These are phyloP conservation scores for Orientallactaga bullata DNA, from an alignment of 2,113 vertebrate species.

Conservation along the genomic window DNA sequence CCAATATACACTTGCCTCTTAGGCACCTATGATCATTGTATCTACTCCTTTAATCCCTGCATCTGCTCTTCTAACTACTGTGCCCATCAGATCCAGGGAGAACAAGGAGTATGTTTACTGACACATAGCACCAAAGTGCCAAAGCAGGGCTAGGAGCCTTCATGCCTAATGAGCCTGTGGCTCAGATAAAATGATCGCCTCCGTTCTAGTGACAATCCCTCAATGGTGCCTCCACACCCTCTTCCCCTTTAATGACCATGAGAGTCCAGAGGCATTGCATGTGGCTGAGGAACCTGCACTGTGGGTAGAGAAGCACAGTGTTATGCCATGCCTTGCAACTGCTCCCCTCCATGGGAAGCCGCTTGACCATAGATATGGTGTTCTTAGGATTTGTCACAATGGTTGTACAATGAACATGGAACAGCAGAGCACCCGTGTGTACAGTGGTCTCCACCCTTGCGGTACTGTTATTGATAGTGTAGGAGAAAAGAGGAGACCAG, in stretches of 20 bases:
- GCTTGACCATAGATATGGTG: background rate
- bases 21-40: background rate
- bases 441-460: background rate
- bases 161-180: background rate
- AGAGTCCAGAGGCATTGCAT: background rate
- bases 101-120: background rate
- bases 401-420: background rate
- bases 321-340: no score
- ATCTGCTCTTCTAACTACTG: background rate
- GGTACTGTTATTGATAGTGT: background rate
- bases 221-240: background rate
- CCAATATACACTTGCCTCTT: background rate
- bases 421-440: background rate
- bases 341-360: background rate
- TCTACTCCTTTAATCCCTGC: background rate
- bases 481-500: background rate
- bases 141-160: background rate
- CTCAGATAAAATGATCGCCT: background rate
- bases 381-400: background rate
- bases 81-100: background rate
- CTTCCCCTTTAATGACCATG: background rate
- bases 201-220: background rate
- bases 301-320: background rate
- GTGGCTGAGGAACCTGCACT: background rate
- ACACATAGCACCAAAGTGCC: background rate